Evolutionary conservation across 2,888 invertebrate species (phyloP), one percentile per base, ranked within the genome.

Genomic region (Mythimna ferrago): DNA sequence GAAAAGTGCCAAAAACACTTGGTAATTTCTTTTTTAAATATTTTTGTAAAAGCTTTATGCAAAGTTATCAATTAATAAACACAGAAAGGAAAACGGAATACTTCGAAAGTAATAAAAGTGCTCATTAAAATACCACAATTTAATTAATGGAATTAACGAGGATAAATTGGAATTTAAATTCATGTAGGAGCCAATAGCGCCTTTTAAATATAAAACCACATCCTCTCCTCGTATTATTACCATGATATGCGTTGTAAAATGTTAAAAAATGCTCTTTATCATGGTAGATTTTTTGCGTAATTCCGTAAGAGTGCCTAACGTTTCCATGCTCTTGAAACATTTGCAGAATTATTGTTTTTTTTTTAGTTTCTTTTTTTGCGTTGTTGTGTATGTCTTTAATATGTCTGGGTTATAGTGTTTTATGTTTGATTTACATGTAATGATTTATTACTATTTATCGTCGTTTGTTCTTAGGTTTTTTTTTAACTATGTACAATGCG

Each of bases 251-350:
- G 66, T 60, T 69, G 70, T 82, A 71, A 76, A 82, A 71, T 69
- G 71, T 73, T 82, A 44, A 16, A 48, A 79, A 82, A 73, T 76
- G 69, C 21, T 60, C 10, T 75, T 76, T 82, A 79, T 76, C 73
- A 63, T 35, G 64, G 44, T 54, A 2, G 21, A 57, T 80, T 78
- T 79, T 79, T 51, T 66, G 7, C 38, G 19, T 53, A 70, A 79
- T 71, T 65, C 19, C 56, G 41, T 3, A 51, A 19, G 51, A 35
- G 44, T 16, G 57, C 21, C 57, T 62, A 26, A 35, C 44, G 71
- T 80, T 75, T 79, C 65, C 16, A 60, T 11, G 61, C 66, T 71
- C 32, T 68, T 71, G 60, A 35, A 71, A 32, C 35, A 60, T 66
- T 35, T 5, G 3, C 2, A 26, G 58, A 57, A 67, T 60, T 44